phyloP scores from a whole-genome alignment of 2,888 invertebrate species.

The Coenonympha glycerion region DNA sequence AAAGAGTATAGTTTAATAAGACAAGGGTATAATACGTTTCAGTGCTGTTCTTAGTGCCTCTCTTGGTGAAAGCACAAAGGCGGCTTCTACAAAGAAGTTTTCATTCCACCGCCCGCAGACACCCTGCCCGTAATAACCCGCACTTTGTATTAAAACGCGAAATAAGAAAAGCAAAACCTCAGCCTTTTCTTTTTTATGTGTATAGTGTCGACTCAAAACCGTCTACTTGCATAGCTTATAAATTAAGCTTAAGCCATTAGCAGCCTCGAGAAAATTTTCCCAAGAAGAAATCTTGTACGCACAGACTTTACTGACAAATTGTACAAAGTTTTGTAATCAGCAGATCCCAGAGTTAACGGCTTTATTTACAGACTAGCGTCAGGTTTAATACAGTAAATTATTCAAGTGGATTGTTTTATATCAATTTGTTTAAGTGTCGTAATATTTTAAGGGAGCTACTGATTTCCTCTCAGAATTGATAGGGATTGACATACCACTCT shows the following conservation, averaged over 20 bases:
- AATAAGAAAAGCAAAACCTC: constrained; percentile 4
- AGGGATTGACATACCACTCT: too few relatives aligned
- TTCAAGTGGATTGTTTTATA: too few relatives aligned
- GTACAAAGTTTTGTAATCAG: too few relatives aligned
- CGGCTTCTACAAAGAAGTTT: constrained; percentile 13
- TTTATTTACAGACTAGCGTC: too few relatives aligned
- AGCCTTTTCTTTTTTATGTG: background rate
- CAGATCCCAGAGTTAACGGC: too few relatives aligned
- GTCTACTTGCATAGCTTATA: constrained; percentile 1
- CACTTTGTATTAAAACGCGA: constrained; percentile 10
- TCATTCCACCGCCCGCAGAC: constrained; percentile 14
- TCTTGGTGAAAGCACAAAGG: constrained; percentile 14
- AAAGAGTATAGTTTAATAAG: constrained; percentile 12
- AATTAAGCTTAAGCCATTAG: constrained; percentile 7
- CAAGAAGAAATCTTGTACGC: background rate
- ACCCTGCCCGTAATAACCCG: constrained; percentile 8
- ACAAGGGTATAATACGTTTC: constrained; percentile 13
- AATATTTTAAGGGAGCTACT: too few relatives aligned
- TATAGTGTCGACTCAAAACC: background rate
- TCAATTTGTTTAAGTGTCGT: too few relatives aligned
- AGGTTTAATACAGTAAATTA: too few relatives aligned
- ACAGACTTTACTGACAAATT: background rate
- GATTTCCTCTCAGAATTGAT: too few relatives aligned
- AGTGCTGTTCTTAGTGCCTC: constrained; percentile 6
- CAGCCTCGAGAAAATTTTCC: background rate